A percentile compares a stretch with the other conserved stretches of the same genome.
These are phyloP conservation scores for Amphimallon solstitiale DNA, from an alignment of 2,888 invertebrate genomes.

Conservation along the genomic window DNA sequence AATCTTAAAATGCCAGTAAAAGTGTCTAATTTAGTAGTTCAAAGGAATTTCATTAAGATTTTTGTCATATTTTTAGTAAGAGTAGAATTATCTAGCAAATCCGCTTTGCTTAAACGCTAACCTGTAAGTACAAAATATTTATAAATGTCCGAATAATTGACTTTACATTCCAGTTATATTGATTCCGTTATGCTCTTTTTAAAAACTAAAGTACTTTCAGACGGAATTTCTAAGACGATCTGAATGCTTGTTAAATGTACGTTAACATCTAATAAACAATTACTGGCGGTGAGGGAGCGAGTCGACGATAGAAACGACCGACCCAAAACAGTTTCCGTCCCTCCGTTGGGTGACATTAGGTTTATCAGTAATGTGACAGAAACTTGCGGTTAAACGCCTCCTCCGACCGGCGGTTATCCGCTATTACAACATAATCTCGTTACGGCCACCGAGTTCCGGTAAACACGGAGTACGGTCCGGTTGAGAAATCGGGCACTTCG, in stretches of 20 bases:
- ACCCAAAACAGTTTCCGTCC: conserved; percentile 28
- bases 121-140: no score
- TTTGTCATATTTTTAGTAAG: no score
- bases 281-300: conserved; percentile 9
- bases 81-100: no score
- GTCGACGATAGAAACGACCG: conserved; percentile 21
- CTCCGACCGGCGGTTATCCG: conserved; percentile 59
- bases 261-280: conserved; percentile 28
- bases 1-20: no score
- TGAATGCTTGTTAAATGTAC: not conserved
- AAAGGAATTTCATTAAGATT: no score
- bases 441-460: conserved; percentile 57
- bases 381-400: conserved; percentile 57
- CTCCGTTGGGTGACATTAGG: conserved; percentile 30
- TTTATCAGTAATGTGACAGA: conserved; percentile 47
- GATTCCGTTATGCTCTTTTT: no score
- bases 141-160: no score
- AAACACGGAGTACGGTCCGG: conserved; percentile 48
- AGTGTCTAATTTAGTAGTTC: no score
- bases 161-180: no score
- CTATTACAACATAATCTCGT: conserved; percentile 60
- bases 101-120: no score
- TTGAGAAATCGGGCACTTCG: conserved; percentile 31
- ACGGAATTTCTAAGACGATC: not conserved
- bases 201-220: no score